A percentile compares a stretch with the other conserved stretches of the same genome.
Conservation (phyloP, 2,113 vertebrate species). For the Ophthalmotilapia sp. region DNA sequence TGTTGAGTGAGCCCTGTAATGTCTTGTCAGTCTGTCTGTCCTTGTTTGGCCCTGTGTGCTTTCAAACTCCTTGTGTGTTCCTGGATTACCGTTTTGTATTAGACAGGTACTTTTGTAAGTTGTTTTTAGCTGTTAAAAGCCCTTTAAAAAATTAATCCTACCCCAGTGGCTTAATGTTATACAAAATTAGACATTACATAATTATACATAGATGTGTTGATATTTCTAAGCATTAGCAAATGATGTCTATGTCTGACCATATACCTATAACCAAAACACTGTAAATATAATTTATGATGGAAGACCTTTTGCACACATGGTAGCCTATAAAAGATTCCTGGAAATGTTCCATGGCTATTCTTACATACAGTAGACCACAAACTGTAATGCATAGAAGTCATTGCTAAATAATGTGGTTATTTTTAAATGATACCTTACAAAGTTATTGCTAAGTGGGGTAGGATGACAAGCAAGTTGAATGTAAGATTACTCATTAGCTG, state of each 20-base stretch:
- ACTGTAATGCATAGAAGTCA: background rate
- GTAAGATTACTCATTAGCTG: background rate
- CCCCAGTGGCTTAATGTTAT: background rate
- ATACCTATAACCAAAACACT: background rate
- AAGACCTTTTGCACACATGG: background rate
- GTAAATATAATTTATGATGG: background rate
- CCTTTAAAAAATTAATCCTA: background rate
- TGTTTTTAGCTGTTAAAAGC: background rate
- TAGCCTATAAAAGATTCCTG: background rate
- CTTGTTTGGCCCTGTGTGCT: background rate
- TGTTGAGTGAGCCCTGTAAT: background rate
- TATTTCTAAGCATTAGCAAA: background rate
- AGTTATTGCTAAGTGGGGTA: background rate
- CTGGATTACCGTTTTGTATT: background rate
- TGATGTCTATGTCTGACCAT: background rate
- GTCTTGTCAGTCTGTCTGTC: background rate
- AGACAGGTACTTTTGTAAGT: background rate
- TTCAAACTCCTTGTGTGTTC: background rate
- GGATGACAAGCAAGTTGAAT: background rate
- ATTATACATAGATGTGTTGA: background rate
- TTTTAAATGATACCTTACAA: background rate
- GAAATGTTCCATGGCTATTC: conserved; percentile 17
- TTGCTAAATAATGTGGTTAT: conserved; percentile 20
- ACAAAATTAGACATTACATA: background rate
- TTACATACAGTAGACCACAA: background rate